Percentiles rank a stretch among this genome's conserved stretches.
Evolutionary conservation across 2,113 vertebrate genomes (phyloP).

Genomic region (Paradoxurus hermaphroditus): DNA sequence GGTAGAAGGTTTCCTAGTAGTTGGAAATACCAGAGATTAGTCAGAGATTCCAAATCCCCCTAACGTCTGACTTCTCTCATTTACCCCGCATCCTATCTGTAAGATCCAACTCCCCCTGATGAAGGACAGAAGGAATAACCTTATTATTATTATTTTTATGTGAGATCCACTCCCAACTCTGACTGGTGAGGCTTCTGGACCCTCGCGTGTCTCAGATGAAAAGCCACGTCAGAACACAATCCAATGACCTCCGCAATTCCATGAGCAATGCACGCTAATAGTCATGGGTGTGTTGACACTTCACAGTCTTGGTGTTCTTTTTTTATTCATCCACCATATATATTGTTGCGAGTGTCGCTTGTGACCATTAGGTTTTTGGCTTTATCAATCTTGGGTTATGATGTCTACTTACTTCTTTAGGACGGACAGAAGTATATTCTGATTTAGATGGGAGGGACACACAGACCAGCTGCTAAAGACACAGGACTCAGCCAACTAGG

Average conservation of each 20-base stretch:
- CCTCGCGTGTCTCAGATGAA: neutral
- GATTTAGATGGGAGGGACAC: neutral
- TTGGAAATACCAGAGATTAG: neutral
- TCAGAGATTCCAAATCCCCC: neutral
- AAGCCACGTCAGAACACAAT: neutral
- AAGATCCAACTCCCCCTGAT: neutral
- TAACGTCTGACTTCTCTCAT: neutral
- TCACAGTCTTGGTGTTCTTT: neutral
- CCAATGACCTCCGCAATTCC: neutral
- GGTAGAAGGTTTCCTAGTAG: neutral
- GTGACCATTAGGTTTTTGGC: neutral
- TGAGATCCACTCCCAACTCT: neutral
- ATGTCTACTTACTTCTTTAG: neutral
- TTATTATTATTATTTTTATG: neutral
- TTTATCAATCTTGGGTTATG: neutral
- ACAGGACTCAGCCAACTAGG: neutral
- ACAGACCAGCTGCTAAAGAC: neutral
- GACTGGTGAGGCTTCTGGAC: neutral
- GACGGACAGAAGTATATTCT: neutral
- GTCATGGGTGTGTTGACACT: fast-evolving
- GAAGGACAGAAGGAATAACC: neutral
- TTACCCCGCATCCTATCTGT: neutral
- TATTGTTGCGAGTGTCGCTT: too few species aligned
- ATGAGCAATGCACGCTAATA: neutral
- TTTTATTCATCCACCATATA: neutral